A percentile compares a stretch with the other conserved stretches of the same genome.
These are phyloP conservation scores for Cassiopea andromeda DNA, from an alignment of 30 jellyfish, hydroid and myxozoan species.

Conservation along the genomic window DNA sequence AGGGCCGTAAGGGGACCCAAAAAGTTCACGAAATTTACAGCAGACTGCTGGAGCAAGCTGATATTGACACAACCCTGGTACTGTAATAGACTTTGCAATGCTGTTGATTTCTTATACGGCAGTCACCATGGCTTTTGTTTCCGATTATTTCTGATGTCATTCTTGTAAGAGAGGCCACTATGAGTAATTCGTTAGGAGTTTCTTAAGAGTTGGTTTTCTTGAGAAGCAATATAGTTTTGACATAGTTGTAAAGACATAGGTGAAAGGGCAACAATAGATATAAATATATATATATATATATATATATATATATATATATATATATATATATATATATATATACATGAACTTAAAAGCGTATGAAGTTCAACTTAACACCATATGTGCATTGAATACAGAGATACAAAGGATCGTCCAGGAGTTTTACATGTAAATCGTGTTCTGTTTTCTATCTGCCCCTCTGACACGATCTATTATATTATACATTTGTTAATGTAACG, in stretches of 20 bases:
- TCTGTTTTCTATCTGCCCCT: too few relatives aligned
- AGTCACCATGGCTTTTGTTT: too few relatives aligned
- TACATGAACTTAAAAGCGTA: background rate
- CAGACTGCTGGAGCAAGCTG: conserved; percentile 66
- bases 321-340: background rate
- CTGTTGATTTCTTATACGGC: background rate
- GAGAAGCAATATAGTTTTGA: too few relatives aligned
- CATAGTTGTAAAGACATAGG: background rate
- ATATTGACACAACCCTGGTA: conserved; percentile 89
- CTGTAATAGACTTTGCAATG: background rate
- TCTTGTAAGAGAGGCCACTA: too few relatives aligned
- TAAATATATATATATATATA: background rate
- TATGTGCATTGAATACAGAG: background rate
- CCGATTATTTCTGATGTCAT: too few relatives aligned
- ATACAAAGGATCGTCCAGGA: too few relatives aligned
- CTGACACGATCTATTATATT: too few relatives aligned
- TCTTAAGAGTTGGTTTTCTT: too few relatives aligned
- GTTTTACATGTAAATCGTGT: too few relatives aligned
- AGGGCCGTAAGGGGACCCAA: conserved; percentile 90
- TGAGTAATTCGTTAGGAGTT: too few relatives aligned
- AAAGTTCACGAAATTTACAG: conserved; percentile 84
- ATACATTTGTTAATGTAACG: too few relatives aligned
- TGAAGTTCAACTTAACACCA: background rate
- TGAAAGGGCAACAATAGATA: background rate
- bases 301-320: background rate